Percentiles rank a stretch among this genome's conserved stretches.
phyloP scores from a whole-genome alignment of 2,888 invertebrate genomes.

The Drosophila birchii region DNA sequence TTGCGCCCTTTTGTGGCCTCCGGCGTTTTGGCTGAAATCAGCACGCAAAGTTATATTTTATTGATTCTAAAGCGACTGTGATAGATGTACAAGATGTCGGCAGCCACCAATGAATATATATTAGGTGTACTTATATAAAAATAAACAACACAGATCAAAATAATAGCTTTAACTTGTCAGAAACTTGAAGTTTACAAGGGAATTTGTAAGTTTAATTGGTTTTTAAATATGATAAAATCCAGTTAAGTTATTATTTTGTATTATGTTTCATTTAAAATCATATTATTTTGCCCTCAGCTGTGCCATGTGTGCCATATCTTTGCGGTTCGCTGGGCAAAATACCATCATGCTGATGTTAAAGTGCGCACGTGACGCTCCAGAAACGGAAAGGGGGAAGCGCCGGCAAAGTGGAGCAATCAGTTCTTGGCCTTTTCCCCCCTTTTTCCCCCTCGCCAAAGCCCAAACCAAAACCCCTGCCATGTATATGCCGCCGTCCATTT shows the following conservation, averaged over 20 bases:
- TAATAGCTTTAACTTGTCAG: rapidly evolving
- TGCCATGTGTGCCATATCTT: conserved; percentile 25
- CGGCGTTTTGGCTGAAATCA: conserved; percentile 57
- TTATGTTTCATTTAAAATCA: not conserved
- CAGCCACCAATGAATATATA: not conserved
- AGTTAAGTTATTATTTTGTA: not conserved
- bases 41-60: conserved; percentile 77
- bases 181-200: not conserved
- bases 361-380: conserved; percentile 71
- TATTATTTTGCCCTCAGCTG: not conserved
- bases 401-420: conserved; percentile 62
- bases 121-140: not conserved
- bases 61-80: conserved; percentile 77
- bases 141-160: not conserved
- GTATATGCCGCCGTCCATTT: conserved; percentile 33
- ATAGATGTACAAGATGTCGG: conserved; percentile 54
- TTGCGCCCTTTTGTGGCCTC: conserved; percentile 49
- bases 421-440: conserved; percentile 13
- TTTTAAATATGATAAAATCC: not conserved
- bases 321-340: conserved; percentile 69
- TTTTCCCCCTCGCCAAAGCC: not conserved
- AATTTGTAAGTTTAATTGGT: not conserved
- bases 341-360: conserved; percentile 73
- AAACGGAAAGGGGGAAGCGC: conserved; percentile 26
- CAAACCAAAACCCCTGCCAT: not conserved